phyloP scores from a whole-genome alignment of 1,140 invertebrate species.

The Drosophila micromelanica region DNA sequence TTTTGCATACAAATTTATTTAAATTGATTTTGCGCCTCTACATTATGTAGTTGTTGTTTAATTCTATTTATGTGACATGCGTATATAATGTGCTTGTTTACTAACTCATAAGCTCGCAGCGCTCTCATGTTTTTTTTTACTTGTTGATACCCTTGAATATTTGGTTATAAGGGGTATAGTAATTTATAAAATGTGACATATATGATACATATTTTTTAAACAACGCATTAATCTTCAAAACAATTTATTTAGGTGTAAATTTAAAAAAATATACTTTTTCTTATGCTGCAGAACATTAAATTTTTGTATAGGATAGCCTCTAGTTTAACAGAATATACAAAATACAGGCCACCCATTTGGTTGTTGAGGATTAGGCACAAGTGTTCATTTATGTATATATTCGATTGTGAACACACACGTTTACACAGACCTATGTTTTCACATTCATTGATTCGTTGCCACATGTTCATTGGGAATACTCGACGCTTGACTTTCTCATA shows the following conservation, averaged over 20 bases:
- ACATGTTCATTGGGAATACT: constrained; percentile 17
- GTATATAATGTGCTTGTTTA: constrained; percentile 32
- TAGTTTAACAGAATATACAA: not conserved
- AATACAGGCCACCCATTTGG: not conserved
- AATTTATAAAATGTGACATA: too few relatives aligned
- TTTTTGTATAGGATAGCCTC: not conserved
- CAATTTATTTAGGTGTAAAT: too few relatives aligned
- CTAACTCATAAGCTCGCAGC: constrained; percentile 14
- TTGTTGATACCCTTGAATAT: constrained; percentile 11
- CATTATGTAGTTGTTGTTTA: constrained; percentile 14
- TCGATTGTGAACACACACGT: constrained; percentile 4
- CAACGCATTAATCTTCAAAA: too few relatives aligned
- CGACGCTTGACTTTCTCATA: constrained; percentile 5
- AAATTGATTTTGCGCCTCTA: not conserved
- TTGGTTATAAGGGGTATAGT: not conserved
- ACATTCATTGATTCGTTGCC: constrained; percentile 25
- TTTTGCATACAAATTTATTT: not conserved
- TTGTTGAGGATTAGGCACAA: constrained; percentile 2
- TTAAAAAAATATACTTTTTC: too few relatives aligned
- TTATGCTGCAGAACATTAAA: not conserved
- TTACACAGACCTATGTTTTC: not conserved
- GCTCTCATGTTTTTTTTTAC: constrained; percentile 32
- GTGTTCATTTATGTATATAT: constrained; percentile 4
- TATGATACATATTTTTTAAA: too few relatives aligned
- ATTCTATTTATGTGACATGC: constrained; percentile 31